Percentiles rank a stretch among this genome's conserved stretches.
phyloP scores from a whole-genome alignment of 2,113 vertebrate genomes.

The Columbina picui region DNA sequence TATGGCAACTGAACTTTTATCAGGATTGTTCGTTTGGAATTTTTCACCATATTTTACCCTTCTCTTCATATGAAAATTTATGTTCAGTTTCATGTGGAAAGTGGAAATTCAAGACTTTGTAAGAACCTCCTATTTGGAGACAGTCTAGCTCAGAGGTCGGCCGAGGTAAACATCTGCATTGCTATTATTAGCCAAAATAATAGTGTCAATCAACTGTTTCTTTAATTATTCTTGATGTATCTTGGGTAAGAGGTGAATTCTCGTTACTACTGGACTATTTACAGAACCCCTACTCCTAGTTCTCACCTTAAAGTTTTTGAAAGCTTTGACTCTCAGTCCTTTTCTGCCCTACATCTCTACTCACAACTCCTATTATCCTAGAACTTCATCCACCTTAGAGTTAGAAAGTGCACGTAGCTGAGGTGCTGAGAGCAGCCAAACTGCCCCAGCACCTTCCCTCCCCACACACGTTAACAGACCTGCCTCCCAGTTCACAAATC shows the following conservation, averaged over 20 bases:
- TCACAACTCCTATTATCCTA: too few species aligned
- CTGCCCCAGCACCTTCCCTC: background rate
- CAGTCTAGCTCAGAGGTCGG: background rate
- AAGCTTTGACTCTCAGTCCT: background rate
- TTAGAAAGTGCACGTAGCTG: background rate
- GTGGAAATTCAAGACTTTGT: background rate
- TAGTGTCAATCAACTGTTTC: background rate
- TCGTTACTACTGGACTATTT: background rate
- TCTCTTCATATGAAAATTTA: background rate
- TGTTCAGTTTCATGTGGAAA: background rate
- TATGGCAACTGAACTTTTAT: background rate
- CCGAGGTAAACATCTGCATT: background rate
- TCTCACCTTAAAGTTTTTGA: background rate
- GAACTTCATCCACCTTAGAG: background rate
- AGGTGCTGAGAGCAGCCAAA: background rate
- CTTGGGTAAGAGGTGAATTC: background rate
- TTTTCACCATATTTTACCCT: background rate
- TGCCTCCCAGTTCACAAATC: background rate
- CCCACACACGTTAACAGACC: too few species aligned
- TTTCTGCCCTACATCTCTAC: background rate
- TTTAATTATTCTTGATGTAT: background rate
- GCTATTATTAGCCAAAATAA: background rate
- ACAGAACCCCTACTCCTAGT: background rate
- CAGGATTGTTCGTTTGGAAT: background rate
- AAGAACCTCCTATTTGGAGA: background rate